Percentiles rank a stretch among this genome's conserved stretches.
Evolutionary conservation across 2,888 invertebrate genomes (phyloP).

Genomic region (Portevinia maculata): DNA sequence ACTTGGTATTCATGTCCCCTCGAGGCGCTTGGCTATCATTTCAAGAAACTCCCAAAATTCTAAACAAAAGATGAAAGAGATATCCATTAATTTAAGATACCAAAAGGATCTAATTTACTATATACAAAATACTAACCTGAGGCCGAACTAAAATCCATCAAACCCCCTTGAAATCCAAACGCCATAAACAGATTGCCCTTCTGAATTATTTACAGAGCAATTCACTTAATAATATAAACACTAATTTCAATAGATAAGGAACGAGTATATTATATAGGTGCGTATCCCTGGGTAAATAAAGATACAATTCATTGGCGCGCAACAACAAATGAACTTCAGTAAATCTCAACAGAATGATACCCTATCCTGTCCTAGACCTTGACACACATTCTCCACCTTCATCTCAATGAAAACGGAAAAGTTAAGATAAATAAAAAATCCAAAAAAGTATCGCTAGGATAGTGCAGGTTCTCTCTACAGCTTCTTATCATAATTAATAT

Average conservation of each 20-base stretch:
- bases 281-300: too few relatives aligned
- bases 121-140: not conserved
- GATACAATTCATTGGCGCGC: slow-evolving; percentile 22
- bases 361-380: slow-evolving; percentile 28
- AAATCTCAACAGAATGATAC: not conserved
- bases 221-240: slow-evolving; percentile 28
- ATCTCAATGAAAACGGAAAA: not conserved
- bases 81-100: not conserved
- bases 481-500: slow-evolving; percentile 50
- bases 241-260: slow-evolving; percentile 14
- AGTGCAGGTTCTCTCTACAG: not conserved
- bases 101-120: not conserved
- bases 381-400: slow-evolving; percentile 18
- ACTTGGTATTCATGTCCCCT: too few relatives aligned
- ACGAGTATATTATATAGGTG: too few relatives aligned
- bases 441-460: slow-evolving; percentile 3
- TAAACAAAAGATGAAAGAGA: not conserved
- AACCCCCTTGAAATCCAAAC: not conserved
- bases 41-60: not conserved
- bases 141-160: not conserved
- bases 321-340: not conserved
- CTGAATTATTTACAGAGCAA: slow-evolving; percentile 13
- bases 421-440: not conserved
- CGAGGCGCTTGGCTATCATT: not conserved
- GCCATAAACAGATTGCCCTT: slow-evolving; percentile 28